phyloP scores from a whole-genome alignment of 2,888 invertebrate genomes.

The Tenthredo notha region DNA sequence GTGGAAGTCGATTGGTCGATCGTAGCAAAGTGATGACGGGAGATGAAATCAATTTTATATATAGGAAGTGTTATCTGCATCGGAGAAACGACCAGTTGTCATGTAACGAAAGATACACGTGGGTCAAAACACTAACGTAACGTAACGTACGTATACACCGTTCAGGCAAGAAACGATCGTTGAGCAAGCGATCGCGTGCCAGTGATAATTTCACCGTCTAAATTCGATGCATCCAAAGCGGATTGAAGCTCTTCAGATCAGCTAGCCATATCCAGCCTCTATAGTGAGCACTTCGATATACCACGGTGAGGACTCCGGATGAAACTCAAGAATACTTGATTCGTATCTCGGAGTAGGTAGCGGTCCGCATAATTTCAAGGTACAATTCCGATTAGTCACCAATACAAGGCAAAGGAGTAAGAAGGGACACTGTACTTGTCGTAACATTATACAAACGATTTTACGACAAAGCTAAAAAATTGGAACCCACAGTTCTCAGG shows the following conservation, averaged over 20 bases:
- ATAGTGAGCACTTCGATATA: conserved; percentile 19
- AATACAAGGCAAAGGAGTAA: background rate
- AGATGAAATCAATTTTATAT: conserved; percentile 2
- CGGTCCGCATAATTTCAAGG: conserved; percentile 25
- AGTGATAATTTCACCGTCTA: conserved; percentile 36
- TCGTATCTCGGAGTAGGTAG: conserved; percentile 31
- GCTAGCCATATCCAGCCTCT: conserved; percentile 28
- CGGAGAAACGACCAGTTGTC: conserved; percentile 10
- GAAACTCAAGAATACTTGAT: conserved; percentile 15
- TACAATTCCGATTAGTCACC: conserved; percentile 34
- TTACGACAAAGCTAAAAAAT: background rate
- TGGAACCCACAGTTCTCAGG: background rate
- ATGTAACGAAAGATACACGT: conserved; percentile 8
- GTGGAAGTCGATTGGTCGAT: conserved; percentile 27
- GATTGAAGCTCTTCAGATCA: conserved; percentile 39
- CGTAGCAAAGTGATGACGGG: conserved; percentile 19
- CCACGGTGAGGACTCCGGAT: background rate
- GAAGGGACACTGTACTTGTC: background rate
- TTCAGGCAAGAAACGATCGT: background rate
- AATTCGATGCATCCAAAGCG: conserved; percentile 33
- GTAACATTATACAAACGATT: background rate
- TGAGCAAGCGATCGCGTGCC: conserved; percentile 40
- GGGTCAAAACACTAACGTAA: background rate
- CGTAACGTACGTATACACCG: background rate
- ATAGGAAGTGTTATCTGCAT: conserved; percentile 12